These are phyloP conservation scores for Oryzias dopingdopingensis DNA, from an alignment of 2,797 vertebrate species.

Conservation along the genomic window DNA sequence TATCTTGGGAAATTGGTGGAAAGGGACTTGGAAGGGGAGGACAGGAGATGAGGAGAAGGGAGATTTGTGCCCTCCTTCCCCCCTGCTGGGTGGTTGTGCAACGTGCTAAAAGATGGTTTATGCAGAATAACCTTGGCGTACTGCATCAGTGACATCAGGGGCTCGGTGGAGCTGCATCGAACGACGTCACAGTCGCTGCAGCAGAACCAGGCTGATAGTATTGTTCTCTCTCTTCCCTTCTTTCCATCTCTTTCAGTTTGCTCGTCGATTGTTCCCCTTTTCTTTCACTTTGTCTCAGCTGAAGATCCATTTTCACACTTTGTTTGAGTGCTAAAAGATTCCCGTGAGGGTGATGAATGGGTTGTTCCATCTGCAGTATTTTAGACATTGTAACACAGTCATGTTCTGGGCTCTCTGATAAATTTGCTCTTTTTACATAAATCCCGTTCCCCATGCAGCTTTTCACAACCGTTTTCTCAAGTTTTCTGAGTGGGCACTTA, in stretches of 20 bases:
- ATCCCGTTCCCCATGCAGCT: constrained; percentile 15
- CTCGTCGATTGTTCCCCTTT: not conserved
- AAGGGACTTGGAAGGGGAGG: constrained; percentile 30
- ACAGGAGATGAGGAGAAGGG: constrained; percentile 5
- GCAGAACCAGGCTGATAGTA: constrained; percentile 50
- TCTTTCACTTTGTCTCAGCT: constrained; percentile 8
- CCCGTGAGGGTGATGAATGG: constrained; percentile 23
- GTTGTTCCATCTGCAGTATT: constrained; percentile 27
- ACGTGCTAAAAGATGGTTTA: constrained; percentile 51
- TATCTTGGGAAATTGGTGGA: constrained; percentile 56
- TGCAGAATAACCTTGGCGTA: constrained; percentile 76
- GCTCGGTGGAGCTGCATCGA: constrained; percentile 60
- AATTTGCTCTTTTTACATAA: constrained; percentile 15
- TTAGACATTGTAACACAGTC: constrained; percentile 26
- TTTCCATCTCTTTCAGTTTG: not conserved
- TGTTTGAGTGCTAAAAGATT: constrained; percentile 17
- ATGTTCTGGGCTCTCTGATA: constrained; percentile 23
- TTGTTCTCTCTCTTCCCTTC: constrained; percentile 16
- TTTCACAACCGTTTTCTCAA: constrained; percentile 17
- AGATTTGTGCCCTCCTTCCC: constrained; percentile 22
- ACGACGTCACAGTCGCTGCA: constrained; percentile 69
- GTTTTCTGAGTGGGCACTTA: constrained; percentile 1
- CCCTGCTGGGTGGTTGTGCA: constrained; percentile 30
- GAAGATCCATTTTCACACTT: constrained; percentile 36
- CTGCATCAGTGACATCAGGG: constrained; percentile 72